Evolutionary conservation across 64 coral and sea anemone species (phyloP).

Genomic region (Pachyseris speciosa): DNA sequence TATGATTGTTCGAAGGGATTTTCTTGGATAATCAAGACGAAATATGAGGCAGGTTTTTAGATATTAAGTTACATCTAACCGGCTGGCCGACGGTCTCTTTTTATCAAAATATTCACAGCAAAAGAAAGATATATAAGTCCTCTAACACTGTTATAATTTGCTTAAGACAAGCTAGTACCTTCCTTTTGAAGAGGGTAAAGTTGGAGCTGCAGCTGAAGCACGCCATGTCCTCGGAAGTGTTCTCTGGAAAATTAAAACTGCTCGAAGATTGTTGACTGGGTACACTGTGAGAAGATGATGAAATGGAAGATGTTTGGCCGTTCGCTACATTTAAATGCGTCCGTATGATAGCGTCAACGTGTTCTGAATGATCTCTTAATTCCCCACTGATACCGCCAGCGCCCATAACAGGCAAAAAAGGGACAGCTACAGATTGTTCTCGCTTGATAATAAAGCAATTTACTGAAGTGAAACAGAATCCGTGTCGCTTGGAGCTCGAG

Average conservation of each 20-base stretch:
- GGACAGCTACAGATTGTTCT: neutral
- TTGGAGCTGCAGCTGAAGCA: conserved; percentile 77
- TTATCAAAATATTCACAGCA: neutral
- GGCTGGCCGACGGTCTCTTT: too few species aligned
- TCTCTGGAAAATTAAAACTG: conserved; percentile 7
- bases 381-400: conserved; percentile 93
- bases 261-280: neutral
- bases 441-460: conserved; percentile 29
- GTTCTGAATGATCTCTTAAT: conserved; percentile 73
- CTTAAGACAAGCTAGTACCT: conserved; percentile 45
- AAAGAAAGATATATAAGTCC: neutral
- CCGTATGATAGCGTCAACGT: conserved; percentile 76
- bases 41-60: too few species aligned
- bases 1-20: neutral
- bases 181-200: conserved; percentile 77
- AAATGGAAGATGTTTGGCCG: neutral
- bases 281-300: neutral
- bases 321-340: conserved; percentile 64
- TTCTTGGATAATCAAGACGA: neutral
- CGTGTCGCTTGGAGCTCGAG: too few species aligned
- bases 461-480: neutral
- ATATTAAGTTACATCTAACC: too few species aligned
- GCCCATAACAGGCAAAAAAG: conserved; percentile 73
- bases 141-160: neutral
- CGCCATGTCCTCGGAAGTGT: conserved; percentile 60